These are phyloP conservation scores for Crotalus horridus DNA, from an alignment of 2,113 vertebrate genomes.

Conservation along the genomic window DNA sequence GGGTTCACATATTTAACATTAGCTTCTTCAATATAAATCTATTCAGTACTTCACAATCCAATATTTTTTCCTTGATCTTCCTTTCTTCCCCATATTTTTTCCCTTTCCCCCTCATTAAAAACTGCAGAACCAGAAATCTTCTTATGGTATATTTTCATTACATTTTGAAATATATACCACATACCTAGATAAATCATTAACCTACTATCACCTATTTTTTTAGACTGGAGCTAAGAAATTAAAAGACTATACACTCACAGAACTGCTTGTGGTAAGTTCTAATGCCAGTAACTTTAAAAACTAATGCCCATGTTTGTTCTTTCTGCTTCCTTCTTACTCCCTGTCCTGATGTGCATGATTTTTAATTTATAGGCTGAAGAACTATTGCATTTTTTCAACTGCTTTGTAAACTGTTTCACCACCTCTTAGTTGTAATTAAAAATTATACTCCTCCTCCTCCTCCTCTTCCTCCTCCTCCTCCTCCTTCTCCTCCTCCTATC, in stretches of 20 bases:
- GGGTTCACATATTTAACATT: too few species aligned
- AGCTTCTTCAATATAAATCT: too few species aligned
- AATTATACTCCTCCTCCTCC: not conserved
- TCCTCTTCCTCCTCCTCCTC: not conserved
- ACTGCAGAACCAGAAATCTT: too few species aligned
- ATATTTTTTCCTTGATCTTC: too few species aligned
- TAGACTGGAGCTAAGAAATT: slow-evolving; percentile 79
- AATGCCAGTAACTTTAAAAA: not conserved
- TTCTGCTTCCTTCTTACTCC: not conserved
- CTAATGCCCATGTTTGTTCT: not conserved
- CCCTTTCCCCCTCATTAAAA: too few species aligned
- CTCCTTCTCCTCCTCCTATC: too few species aligned
- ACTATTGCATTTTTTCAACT: not conserved
- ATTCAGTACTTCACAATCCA: too few species aligned
- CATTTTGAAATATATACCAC: not conserved
- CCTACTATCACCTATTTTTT: slow-evolving; percentile 30
- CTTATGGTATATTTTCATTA: not conserved
- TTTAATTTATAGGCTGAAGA: not conserved
- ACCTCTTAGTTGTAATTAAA: not conserved
- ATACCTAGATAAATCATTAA: not conserved
- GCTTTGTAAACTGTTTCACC: not conserved
- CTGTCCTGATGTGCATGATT: not conserved
- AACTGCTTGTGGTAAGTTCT: slow-evolving; percentile 80
- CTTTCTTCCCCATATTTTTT: too few species aligned
- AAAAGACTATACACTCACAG: slow-evolving; percentile 78